Conservation (phyloP, 35 echinoderm and acorn worm species). For the Apostichopus californicus region DNA sequence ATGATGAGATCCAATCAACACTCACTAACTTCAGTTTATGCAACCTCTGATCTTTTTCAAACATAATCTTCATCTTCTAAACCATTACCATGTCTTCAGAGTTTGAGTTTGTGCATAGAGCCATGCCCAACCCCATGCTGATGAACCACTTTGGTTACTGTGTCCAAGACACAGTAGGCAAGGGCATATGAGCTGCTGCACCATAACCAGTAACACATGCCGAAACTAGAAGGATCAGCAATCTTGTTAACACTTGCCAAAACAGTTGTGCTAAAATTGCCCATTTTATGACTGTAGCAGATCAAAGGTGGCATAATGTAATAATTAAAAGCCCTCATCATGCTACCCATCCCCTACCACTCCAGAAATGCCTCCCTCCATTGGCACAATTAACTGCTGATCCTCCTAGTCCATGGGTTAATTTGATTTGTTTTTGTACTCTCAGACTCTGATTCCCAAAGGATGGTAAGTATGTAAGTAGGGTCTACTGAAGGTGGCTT, state of each 20-base stretch:
- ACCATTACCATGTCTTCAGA: neutral
- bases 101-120: slow-evolving; percentile 8
- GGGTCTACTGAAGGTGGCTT: too few relatives aligned
- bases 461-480: too few relatives aligned
- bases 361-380: neutral
- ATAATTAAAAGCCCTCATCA: neutral
- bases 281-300: neutral
- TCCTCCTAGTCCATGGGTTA: neutral
- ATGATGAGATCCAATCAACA: neutral
- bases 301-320: neutral
- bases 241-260: neutral
- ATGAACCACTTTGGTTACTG: slow-evolving; percentile 33
- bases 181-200: neutral
- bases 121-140: slow-evolving; percentile 22
- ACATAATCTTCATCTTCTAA: neutral
- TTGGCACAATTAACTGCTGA: neutral
- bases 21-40: neutral
- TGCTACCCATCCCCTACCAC: neutral
- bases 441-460: too few relatives aligned
- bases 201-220: slow-evolving; percentile 19
- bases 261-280: neutral
- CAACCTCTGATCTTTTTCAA: neutral
- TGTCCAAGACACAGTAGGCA: slow-evolving; percentile 9
- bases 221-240: slow-evolving; percentile 18
- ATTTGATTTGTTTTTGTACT: neutral